A percentile compares a stretch with the other conserved stretches of the same genome.
Conservation (phyloP, 2,113 vertebrate species). For the Takifugu bimaculatus region DNA sequence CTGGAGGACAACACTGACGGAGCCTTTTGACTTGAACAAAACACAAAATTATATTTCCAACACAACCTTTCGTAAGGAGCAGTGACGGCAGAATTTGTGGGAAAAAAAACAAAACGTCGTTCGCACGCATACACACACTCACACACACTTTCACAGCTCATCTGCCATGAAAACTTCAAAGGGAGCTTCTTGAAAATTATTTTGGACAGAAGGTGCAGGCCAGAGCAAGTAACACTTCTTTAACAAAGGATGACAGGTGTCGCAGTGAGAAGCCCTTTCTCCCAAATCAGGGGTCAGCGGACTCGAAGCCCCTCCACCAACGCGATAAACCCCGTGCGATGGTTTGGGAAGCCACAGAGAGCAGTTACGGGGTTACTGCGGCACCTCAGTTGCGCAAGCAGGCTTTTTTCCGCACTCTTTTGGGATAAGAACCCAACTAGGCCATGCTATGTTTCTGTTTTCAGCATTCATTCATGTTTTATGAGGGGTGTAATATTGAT, state of each 20-base stretch:
- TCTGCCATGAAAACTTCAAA: slow-evolving; percentile 33
- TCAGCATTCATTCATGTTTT: slow-evolving; percentile 64
- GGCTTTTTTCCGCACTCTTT: slow-evolving; percentile 62
- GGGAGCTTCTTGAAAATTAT: slow-evolving; percentile 8
- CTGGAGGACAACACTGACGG: slow-evolving; percentile 19
- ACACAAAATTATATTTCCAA: slow-evolving; percentile 25
- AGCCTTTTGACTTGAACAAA: slow-evolving; percentile 30
- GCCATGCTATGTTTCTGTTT: slow-evolving; percentile 58
- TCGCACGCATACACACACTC: not conserved
- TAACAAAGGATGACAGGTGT: slow-evolving; percentile 42
- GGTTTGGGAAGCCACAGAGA: slow-evolving; percentile 24
- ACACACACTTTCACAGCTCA: not conserved
- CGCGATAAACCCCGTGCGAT: slow-evolving; percentile 33
- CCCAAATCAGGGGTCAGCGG: slow-evolving; percentile 35
- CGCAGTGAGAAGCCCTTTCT: slow-evolving; percentile 16
- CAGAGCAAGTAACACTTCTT: slow-evolving; percentile 21
- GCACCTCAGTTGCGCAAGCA: slow-evolving; percentile 31
- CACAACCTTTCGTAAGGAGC: slow-evolving; percentile 13
- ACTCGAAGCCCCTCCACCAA: slow-evolving; percentile 20
- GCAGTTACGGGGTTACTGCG: slow-evolving; percentile 42
- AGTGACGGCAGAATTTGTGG: not conserved
- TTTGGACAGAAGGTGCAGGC: slow-evolving; percentile 27
- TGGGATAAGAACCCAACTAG: slow-evolving; percentile 61
- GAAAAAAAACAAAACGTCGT: not conserved
- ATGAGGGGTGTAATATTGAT: slow-evolving; percentile 70